Base-by-base conservation (phyloP, 2,888 invertebrate species). In the Stenoptilia bipunctidactyla region DNA sequence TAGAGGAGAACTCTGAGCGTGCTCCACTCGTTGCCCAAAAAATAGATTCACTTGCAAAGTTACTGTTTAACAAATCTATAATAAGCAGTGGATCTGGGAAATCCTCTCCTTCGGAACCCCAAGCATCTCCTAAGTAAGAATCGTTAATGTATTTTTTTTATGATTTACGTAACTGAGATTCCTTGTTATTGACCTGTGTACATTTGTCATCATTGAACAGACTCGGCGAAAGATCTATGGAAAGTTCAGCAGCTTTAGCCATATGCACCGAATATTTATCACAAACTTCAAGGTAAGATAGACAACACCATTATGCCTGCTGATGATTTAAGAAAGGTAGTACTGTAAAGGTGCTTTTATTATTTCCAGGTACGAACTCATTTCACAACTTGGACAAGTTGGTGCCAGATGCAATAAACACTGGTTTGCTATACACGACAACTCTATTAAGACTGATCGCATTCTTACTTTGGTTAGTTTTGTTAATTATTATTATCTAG, bases 341-440 rank as follows among this genome's bases (percentile, higher is more conserved):
- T n/a, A n/a, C n/a, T n/a, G n/a, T 25, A 25, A 6, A 25, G 25
- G 5, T 25, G 25, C 25, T n/a, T 25, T 25, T 6, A 33, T 14
- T 37, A 4, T 27, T 65, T 66, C 36, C 63, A 82, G 95, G 52
- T 96, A 95, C 65, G 90, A 89, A 53, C 86, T 94, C 50, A 86
- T 92, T 52, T 89, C 91, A 39, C 92, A 94, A 58, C 85, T 96
- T 48, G 90, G 90, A 57, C 88, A 91, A 49, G 91, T 96, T 47
- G 96, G 96, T 8, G 93, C 92, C 33, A 87, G 96, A 40, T 85
- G 91, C 39, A 92, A 92, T 70, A 96, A 96, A 68, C 90, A 94
- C 67, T 97, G 96, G 96, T 96, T 96, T 68, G 88, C 92, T 15
- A 92, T 96, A 44, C 90, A 90, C 58, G 96, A 96, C 70, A 90